phyloP scores from a whole-genome alignment of 1,140 invertebrate species.

The Lucilia cuprina region DNA sequence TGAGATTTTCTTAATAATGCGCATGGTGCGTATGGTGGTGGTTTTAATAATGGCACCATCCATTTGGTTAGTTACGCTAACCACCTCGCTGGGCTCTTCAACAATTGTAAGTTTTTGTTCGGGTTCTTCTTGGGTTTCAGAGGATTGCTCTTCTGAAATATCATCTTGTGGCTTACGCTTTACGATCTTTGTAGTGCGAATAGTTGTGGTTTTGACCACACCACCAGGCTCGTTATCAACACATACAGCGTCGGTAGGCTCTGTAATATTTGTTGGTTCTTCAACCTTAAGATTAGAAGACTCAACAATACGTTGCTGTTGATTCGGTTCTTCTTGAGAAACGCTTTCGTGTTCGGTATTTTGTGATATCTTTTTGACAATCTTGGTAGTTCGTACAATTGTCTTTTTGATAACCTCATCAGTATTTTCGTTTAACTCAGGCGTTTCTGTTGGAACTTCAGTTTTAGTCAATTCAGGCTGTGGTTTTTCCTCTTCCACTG shows the following conservation, averaged over 20 bases:
- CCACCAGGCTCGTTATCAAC: conserved; percentile 39
- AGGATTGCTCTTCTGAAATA: not conserved
- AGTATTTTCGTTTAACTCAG: not conserved
- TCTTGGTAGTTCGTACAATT: conserved; percentile 57
- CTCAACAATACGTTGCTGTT: conserved; percentile 7
- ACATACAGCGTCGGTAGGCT: conserved; percentile 6
- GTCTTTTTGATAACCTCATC: conserved; percentile 58
- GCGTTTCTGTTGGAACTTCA: not conserved
- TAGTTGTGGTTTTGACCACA: conserved; percentile 58
- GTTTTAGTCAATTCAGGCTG: not conserved
- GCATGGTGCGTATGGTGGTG: conserved; percentile 59
- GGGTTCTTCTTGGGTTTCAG: not conserved
- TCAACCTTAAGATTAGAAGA: conserved; percentile 37
- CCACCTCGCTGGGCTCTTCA: conserved; percentile 52
- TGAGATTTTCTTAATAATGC: conserved; percentile 55
- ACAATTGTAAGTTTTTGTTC: conserved; percentile 43
- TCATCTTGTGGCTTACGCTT: conserved; percentile 40
- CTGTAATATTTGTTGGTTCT: not conserved
- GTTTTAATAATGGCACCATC: conserved; percentile 61
- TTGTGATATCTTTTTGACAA: conserved; percentile 55
- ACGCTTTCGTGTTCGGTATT: conserved; percentile 45
- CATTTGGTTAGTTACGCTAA: conserved; percentile 54
- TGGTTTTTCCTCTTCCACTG: not conserved
- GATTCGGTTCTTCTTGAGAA: not conserved
- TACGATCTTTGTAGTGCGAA: conserved; percentile 55